Evolutionary conservation across 1,140 invertebrate genomes (phyloP), one percentile per base, ranked within the genome.

Genomic region (Glossosoma conforme): DNA sequence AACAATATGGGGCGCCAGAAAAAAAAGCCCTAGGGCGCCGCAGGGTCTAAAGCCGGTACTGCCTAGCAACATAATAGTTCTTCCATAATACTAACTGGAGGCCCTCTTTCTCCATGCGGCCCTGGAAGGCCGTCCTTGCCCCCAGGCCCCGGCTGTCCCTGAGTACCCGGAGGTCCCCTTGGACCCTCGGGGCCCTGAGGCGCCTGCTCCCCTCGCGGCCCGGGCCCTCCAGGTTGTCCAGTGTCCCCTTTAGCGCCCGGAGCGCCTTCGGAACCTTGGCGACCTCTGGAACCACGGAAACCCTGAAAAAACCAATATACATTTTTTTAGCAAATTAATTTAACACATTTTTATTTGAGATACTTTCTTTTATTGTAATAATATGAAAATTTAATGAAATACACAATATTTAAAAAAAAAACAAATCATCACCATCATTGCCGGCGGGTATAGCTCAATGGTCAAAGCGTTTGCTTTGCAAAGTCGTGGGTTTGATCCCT

Each of bases 161-260:
- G 66, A 35, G 75, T 63, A 3, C 85, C 85, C 9, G 76, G 68
- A 60, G 81, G 82, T 22, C 85, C 85, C 44, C 81, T 63, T 5
- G 77, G 75, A 22, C 85, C 84, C 71, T 85, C 82, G 6, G 81
- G 63, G 1, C 85, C 85, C 58, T 81, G 78, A 11, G 74, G 68
- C 2, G 84, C 84, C 52, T 72, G 67, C 65, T 84, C 82, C 18
- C 82, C 85, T 56, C 74, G 74, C 9, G 79, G 64, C 3, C 84
- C 84, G 3, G 81, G 74, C 13, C 83, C 72, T 1, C 85, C 85
- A 11, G 84, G 83, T 64, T 85, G 83, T 6, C 84, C 84, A 10
- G 82, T 84, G 52, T 85, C 83, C 20, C 84, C 84, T 69, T 87
- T 88, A 28, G 83, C 76, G 14, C 86, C 86, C 10, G 79, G 70